phyloP scores from a whole-genome alignment of 2,888 invertebrate species.

The Mythimna pallens region DNA sequence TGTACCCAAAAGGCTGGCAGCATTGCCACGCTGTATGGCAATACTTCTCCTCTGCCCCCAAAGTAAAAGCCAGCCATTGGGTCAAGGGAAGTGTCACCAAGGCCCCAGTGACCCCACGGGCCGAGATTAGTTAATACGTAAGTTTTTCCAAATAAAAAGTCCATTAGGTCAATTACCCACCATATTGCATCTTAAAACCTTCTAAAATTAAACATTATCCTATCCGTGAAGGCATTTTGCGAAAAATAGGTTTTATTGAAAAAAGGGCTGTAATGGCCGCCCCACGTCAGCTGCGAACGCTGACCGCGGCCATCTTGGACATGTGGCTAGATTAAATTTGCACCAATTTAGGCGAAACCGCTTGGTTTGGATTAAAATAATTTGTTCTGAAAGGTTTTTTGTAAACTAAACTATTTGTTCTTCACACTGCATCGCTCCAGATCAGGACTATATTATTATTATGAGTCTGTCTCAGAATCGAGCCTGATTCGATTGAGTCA shows the following conservation, averaged over 20 bases:
- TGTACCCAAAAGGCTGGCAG: no score
- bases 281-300: constrained; percentile 36
- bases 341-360: neutral
- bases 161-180: no score
- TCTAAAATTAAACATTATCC: constrained; percentile 31
- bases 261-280: constrained; percentile 25
- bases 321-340: constrained; percentile 31
- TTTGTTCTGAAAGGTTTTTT: constrained; percentile 1
- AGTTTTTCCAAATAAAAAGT: neutral
- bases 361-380: constrained; percentile 19
- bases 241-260: constrained; percentile 41
- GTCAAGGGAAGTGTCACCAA: no score
- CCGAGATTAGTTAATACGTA: neutral
- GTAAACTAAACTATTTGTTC: neutral
- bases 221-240: constrained; percentile 16
- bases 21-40: no score
- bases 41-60: no score
- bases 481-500: no score
- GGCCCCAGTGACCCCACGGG: no score
- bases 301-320: constrained; percentile 31
- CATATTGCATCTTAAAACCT: neutral
- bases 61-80: no score
- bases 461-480: no score
- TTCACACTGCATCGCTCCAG: neutral
- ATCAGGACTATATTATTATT: no score